Evolutionary conservation across 1,140 invertebrate genomes (phyloP).

Genomic region (Penaeus japonicus): DNA sequence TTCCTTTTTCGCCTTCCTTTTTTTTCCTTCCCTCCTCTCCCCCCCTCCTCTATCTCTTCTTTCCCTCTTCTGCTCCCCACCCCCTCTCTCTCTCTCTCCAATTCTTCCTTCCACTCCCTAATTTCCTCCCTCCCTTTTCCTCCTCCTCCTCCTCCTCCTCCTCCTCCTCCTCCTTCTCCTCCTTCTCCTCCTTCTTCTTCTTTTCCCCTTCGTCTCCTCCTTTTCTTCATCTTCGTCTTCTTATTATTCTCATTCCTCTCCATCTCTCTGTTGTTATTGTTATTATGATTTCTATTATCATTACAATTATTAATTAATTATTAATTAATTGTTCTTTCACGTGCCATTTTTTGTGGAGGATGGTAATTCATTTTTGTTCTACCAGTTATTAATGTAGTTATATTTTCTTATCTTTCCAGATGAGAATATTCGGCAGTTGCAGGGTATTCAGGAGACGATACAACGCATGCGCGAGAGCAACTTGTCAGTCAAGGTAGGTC

Average conservation of each 20-base stretch:
- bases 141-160: background rate
- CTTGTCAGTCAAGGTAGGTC: conserved; percentile 51
- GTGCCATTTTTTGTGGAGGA: too few species aligned
- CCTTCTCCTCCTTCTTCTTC: background rate
- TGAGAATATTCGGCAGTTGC: conserved; percentile 78
- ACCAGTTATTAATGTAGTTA: background rate
- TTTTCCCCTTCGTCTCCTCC: too few species aligned
- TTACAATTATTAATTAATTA: too few species aligned
- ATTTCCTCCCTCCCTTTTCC: background rate
- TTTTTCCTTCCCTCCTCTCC: background rate
- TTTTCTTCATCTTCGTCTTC: too few species aligned
- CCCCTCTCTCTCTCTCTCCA: background rate
- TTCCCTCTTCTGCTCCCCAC: background rate
- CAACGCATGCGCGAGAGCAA: conserved; percentile 75
- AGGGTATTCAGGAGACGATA: conserved; percentile 77
- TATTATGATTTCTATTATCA: too few species aligned
- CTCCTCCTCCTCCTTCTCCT: background rate
- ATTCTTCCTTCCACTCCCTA: background rate
- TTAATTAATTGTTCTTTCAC: too few species aligned
- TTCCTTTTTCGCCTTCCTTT: conserved; percentile 26
- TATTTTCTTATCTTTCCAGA: conserved; percentile 65
- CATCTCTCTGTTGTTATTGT: too few species aligned
- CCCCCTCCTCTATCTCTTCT: background rate
- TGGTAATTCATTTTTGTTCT: too few species aligned
- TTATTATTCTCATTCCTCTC: too few species aligned